Evolutionary conservation across 2,113 vertebrate species (phyloP).

Genomic region (Saccopteryx bilineata): DNA sequence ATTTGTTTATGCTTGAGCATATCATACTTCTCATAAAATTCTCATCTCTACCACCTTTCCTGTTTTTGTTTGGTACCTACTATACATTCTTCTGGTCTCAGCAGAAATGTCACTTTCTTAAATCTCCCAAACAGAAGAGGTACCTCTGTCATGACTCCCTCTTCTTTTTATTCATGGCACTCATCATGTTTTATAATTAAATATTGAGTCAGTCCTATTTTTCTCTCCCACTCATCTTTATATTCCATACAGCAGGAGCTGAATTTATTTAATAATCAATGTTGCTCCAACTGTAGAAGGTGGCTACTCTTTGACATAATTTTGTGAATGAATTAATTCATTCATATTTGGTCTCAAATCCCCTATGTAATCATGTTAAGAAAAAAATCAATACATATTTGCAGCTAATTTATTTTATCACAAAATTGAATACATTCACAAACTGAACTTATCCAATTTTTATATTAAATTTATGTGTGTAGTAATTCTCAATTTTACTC

Average conservation of each 20-base stretch:
- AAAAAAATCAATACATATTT: conserved; percentile 34
- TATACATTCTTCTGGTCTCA: not conserved
- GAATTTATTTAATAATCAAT: not conserved
- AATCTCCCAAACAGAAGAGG: not conserved
- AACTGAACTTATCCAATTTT: not conserved
- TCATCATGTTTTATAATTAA: not conserved
- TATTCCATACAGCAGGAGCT: not conserved
- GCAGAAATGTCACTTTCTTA: not conserved
- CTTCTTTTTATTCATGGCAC: not conserved
- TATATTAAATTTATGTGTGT: not conserved
- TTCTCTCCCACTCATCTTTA: not conserved
- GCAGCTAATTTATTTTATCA: not conserved
- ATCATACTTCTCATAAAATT: not conserved
- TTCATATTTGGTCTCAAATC: not conserved
- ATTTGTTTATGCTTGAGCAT: not conserved
- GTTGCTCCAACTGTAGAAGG: not conserved
- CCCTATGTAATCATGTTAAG: not conserved
- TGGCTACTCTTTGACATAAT: not conserved
- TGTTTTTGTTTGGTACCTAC: not conserved
- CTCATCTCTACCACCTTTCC: not conserved
- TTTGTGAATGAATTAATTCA: conserved; percentile 2
- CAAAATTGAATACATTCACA: not conserved
- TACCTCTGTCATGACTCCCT: fast-evolving
- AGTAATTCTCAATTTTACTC: not conserved
- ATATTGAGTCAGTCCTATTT: not conserved